Percentiles rank a stretch among this genome's conserved stretches.
phyloP scores from a whole-genome alignment of 92 coral and sea anemone genomes.

The Galaxea fascicularis region DNA sequence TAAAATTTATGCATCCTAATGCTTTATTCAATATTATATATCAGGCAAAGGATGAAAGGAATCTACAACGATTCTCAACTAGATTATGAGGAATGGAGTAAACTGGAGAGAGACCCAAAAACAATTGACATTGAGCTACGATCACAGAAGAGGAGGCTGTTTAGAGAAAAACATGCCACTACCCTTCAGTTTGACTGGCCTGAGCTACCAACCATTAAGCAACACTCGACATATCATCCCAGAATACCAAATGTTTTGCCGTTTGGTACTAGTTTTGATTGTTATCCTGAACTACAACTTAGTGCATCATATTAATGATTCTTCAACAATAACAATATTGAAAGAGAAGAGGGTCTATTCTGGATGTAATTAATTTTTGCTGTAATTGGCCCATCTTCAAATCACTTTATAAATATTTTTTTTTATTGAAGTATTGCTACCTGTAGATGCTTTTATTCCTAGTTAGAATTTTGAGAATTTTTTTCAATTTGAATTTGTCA shows the following conservation, averaged over 20 bases:
- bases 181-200: constrained; percentile 95
- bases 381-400: background rate
- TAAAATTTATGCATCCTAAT: background rate
- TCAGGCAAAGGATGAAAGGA: constrained; percentile 86
- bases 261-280: constrained; percentile 80
- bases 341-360: background rate
- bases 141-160: constrained; percentile 93
- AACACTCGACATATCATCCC: constrained; percentile 69
- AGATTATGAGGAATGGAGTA: constrained; percentile 79
- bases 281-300: constrained; percentile 76
- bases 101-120: constrained; percentile 68
- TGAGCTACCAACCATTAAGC: constrained; percentile 71
- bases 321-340: background rate
- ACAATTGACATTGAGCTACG: constrained; percentile 84
- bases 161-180: constrained; percentile 83
- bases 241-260: constrained; percentile 86
- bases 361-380: background rate
- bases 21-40: constrained; percentile 14
- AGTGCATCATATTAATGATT: constrained; percentile 60
- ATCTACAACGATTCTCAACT: constrained; percentile 74
- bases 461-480: too few relatives aligned
- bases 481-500: too few relatives aligned
- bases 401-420: too few relatives aligned
- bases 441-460: too few relatives aligned
- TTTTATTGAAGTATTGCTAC: too few relatives aligned